Conservation (phyloP, 2,797 vertebrate genomes). For the Botia kubotai region DNA sequence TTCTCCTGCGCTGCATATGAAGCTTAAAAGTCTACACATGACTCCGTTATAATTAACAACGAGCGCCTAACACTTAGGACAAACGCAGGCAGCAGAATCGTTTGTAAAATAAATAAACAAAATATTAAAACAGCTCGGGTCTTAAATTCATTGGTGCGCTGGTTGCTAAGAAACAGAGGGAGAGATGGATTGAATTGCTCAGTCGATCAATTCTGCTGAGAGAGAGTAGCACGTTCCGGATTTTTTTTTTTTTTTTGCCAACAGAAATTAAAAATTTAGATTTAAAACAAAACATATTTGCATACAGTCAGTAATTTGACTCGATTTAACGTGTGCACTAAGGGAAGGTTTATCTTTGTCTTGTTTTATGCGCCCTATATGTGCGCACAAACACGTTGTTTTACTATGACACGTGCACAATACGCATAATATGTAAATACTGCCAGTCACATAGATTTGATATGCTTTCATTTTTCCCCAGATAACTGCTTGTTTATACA, state of each 20-base stretch:
- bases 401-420: not conserved
- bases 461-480: not conserved
- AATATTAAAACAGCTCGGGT: constrained; percentile 76
- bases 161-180: constrained; percentile 85
- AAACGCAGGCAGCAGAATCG: constrained; percentile 45
- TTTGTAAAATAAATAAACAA: constrained; percentile 61
- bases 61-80: constrained; percentile 31
- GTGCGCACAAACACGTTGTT: not conserved
- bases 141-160: constrained; percentile 72
- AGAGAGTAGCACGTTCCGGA: constrained; percentile 4
- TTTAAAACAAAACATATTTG: not conserved
- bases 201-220: constrained; percentile 80
- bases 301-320: not conserved
- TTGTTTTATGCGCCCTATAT: not conserved
- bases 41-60: not conserved
- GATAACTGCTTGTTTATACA: not conserved
- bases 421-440: not conserved
- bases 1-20: not conserved
- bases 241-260: not conserved
- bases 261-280: not conserved
- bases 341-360: not conserved
- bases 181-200: constrained; percentile 83
- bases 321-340: not conserved
- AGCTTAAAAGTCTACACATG: constrained; percentile 1
- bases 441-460: not conserved